Evolutionary conservation across 2,113 vertebrate genomes (phyloP).

Genomic region (Meles meles): DNA sequence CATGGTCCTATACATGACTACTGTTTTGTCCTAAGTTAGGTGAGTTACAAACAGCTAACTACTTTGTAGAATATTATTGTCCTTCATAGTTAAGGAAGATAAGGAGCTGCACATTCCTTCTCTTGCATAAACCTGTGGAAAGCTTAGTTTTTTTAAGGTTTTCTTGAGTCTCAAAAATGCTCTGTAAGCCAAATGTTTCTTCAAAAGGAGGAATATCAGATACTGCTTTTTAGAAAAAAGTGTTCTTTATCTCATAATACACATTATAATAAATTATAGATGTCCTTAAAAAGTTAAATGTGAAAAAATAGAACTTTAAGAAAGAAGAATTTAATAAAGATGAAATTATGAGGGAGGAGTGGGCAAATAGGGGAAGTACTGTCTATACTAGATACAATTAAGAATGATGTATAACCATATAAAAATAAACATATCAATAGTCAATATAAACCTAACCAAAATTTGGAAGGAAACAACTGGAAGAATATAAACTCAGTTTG

Average conservation of each 20-base stretch:
- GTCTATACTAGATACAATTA: neutral
- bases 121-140: neutral
- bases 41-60: neutral
- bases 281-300: neutral
- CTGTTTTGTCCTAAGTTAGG: neutral
- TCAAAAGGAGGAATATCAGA: constrained; percentile 7
- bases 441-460: constrained; percentile 11
- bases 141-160: neutral
- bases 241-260: neutral
- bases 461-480: neutral
- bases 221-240: neutral
- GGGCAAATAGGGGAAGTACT: neutral
- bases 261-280: constrained; percentile 9
- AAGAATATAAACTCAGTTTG: neutral
- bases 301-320: constrained; percentile 16
- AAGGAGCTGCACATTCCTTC: neutral
- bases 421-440: constrained; percentile 11
- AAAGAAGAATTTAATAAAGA: constrained; percentile 32
- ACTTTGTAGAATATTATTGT: neutral
- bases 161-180: neutral
- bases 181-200: neutral
- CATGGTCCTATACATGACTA: neutral
- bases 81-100: neutral
- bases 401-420: neutral
- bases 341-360: neutral